Conservation (phyloP, 2,888 invertebrate species). For the Acheta domesticus region DNA sequence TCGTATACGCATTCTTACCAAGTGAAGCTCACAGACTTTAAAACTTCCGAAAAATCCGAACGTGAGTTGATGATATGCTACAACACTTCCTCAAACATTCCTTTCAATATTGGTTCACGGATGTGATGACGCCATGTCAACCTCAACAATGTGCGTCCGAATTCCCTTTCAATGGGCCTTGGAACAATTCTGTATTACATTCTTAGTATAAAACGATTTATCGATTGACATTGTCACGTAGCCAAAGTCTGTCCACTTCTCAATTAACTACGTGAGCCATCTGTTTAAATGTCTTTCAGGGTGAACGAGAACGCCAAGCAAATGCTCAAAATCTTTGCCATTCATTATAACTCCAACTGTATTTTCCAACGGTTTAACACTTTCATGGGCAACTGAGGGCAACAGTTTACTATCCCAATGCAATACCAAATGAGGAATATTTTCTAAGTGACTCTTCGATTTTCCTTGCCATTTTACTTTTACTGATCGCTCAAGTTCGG, state of each 20-base stretch:
- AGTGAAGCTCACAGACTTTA: constrained; percentile 26
- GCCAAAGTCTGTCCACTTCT: not conserved
- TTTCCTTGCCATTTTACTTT: not conserved
- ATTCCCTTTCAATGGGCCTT: constrained; percentile 12
- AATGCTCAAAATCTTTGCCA: constrained; percentile 18
- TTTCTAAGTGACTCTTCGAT: not conserved
- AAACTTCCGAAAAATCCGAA: constrained; percentile 27
- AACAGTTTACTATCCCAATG: constrained; percentile 19
- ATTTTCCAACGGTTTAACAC: not conserved
- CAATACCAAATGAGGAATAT: not conserved
- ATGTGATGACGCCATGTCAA: constrained; percentile 26
- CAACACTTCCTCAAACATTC: constrained; percentile 27
- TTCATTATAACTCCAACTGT: not conserved
- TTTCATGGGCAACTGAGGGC: not conserved
- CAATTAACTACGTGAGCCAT: not conserved
- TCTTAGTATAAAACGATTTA: not conserved
- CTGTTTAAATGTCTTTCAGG: constrained; percentile 2
- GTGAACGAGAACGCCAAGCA: not conserved
- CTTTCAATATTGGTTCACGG: constrained; percentile 29
- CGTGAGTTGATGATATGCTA: constrained; percentile 29
- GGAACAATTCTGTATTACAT: not conserved
- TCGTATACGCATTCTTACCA: constrained; percentile 24
- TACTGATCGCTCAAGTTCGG: not conserved
- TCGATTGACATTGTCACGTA: not conserved
- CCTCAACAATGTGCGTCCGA: constrained; percentile 28